These are phyloP conservation scores for Pica pica DNA, from an alignment of 2,113 vertebrate species.

Conservation along the genomic window DNA sequence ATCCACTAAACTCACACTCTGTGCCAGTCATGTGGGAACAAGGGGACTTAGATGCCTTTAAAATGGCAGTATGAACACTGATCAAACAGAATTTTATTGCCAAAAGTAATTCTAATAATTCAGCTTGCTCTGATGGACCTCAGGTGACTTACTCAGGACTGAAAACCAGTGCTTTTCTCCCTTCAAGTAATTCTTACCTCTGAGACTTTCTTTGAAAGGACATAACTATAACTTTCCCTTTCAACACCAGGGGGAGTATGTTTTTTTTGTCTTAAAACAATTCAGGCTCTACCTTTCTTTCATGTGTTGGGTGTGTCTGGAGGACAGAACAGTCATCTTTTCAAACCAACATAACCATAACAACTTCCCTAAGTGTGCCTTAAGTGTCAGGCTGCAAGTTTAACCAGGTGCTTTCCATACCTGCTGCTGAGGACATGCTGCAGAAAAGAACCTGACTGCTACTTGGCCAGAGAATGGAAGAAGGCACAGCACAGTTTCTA, in stretches of 20 bases:
- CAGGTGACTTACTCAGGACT: not conserved
- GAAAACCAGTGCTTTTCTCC: not conserved
- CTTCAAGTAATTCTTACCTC: not conserved
- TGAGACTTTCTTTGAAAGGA: not conserved
- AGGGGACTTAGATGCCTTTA: not conserved
- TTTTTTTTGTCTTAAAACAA: not conserved
- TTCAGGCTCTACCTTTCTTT: not conserved
- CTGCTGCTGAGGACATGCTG: not conserved
- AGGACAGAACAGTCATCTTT: not conserved
- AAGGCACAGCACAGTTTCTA: not conserved
- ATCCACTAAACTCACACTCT: not conserved
- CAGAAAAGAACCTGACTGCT: not conserved
- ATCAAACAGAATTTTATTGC: not conserved
- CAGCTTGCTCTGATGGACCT: not conserved
- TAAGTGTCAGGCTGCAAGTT: not conserved
- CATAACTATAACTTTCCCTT: not conserved
- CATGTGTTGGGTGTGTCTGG: not conserved
- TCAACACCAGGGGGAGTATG: rapidly evolving
- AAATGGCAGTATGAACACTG: not conserved
- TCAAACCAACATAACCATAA: not conserved
- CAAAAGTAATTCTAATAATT: not conserved
- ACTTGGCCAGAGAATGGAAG: not conserved
- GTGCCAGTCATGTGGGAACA: not conserved
- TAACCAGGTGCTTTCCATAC: not conserved
- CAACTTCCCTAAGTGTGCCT: not conserved